Percentiles rank a stretch among this genome's conserved stretches.
Conservation (phyloP, 2,113 vertebrate genomes). For the Rallus limicola region DNA sequence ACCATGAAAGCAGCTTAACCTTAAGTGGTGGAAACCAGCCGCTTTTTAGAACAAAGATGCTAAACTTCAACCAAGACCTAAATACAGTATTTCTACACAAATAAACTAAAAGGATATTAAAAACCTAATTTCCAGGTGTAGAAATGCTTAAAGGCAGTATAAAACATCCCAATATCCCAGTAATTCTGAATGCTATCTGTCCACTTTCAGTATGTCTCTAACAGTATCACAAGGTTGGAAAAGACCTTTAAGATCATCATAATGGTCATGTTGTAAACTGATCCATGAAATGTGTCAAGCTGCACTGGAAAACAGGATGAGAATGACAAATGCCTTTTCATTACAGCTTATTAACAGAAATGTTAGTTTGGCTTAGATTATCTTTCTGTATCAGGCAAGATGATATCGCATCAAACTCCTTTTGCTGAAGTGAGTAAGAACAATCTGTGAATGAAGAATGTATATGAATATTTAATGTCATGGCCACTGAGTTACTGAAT, state of each 20-base stretch:
- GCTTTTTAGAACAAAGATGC: neutral
- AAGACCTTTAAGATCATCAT: too few species aligned
- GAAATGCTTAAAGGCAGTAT: neutral
- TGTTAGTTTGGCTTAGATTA: neutral
- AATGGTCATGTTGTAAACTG: neutral
- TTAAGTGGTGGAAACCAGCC: neutral
- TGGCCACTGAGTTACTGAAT: neutral
- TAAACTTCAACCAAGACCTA: neutral
- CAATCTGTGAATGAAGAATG: slow-evolving; percentile 6
- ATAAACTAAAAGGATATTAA: neutral
- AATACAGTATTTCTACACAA: neutral
- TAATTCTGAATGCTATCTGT: neutral
- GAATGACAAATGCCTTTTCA: neutral
- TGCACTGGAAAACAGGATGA: neutral
- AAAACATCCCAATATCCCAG: neutral
- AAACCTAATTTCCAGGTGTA: neutral
- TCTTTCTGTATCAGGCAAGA: neutral
- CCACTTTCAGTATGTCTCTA: neutral
- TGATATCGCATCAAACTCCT: slow-evolving; percentile 16
- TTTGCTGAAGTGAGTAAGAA: slow-evolving; percentile 11
- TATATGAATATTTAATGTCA: neutral
- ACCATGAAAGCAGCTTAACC: slow-evolving; percentile 2
- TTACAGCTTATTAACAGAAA: slow-evolving; percentile 4
- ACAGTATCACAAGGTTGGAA: neutral
- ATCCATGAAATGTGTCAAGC: neutral